These are phyloP conservation scores for Pogonomyrmex barbatus DNA, from an alignment of 1,140 invertebrate species.

Conservation along the genomic window DNA sequence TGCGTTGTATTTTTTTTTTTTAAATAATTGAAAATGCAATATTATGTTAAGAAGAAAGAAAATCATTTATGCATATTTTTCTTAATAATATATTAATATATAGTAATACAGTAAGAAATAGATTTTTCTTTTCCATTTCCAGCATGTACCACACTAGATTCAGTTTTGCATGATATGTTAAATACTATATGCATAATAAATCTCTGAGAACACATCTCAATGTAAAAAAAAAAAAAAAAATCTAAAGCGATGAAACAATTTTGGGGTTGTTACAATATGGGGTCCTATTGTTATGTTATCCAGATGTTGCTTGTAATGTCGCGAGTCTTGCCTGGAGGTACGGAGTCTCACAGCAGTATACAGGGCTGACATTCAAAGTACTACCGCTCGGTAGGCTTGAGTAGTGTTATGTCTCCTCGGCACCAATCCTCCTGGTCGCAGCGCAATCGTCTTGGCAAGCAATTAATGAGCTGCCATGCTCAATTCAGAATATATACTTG, in stretches of 20 bases:
- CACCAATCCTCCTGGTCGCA: constrained; percentile 81
- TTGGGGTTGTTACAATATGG: constrained; percentile 79
- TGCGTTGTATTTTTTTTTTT: not conserved
- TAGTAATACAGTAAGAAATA: constrained; percentile 25
- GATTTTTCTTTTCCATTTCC: constrained; percentile 35
- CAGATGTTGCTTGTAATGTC: constrained; percentile 83
- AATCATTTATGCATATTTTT: constrained; percentile 20
- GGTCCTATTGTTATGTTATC: constrained; percentile 80
- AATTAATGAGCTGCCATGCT: constrained; percentile 83
- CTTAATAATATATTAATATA: not conserved
- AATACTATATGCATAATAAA: constrained; percentile 61
- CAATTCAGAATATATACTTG: constrained; percentile 81
- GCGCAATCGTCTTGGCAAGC: constrained; percentile 82
- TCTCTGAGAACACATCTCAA: constrained; percentile 62
- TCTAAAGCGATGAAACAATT: constrained; percentile 72
- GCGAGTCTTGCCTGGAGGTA: constrained; percentile 80
- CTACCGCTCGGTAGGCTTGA: constrained; percentile 84
- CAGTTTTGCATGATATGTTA: constrained; percentile 73
- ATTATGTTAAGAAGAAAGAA: not conserved
- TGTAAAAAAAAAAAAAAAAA: constrained; percentile 58
- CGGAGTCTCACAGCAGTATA: constrained; percentile 79
- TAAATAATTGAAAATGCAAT: not conserved
- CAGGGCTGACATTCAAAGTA: constrained; percentile 84
- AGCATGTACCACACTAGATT: constrained; percentile 73
- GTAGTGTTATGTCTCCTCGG: constrained; percentile 84